These are phyloP conservation scores for Lasioglossum marginatum DNA, from an alignment of 2,888 invertebrate species.

Conservation along the genomic window DNA sequence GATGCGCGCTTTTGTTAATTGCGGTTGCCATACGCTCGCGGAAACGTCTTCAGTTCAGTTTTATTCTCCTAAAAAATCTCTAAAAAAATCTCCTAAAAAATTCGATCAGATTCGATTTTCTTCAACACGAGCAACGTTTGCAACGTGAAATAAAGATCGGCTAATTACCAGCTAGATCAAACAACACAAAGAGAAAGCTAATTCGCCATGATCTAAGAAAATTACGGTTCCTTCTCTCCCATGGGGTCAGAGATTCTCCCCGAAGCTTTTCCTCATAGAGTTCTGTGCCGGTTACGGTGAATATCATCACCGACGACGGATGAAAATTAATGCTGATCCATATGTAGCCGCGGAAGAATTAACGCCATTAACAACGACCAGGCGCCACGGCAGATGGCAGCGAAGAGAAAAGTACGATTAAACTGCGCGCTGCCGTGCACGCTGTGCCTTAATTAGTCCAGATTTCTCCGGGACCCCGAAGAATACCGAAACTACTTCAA, in stretches of 20 bases:
- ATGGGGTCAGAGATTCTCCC: background rate
- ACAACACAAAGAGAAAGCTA: background rate
- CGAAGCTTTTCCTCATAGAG: background rate
- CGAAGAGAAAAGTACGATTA: constrained; percentile 64
- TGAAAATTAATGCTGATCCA: constrained; percentile 67
- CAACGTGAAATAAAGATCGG: background rate
- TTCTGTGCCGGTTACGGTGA: background rate
- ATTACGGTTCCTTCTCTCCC: background rate
- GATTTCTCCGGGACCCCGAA: constrained; percentile 64
- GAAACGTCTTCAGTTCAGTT: background rate
- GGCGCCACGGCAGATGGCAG: constrained; percentile 46
- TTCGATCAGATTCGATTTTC: background rate
- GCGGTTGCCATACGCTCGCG: background rate
- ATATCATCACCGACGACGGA: background rate
- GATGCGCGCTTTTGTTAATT: background rate
- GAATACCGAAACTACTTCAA: constrained; percentile 58
- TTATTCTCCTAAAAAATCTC: background rate
- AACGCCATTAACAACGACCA: constrained; percentile 59
- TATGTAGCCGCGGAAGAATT: constrained; percentile 63
- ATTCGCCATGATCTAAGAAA: background rate
- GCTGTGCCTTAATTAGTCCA: constrained; percentile 70
- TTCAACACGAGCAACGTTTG: background rate
- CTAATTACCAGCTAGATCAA: background rate
- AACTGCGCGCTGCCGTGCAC: constrained; percentile 55
- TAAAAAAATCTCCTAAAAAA: background rate